Conservation (phyloP, 2,888 invertebrate species). For the Caradrina kadenii region DNA sequence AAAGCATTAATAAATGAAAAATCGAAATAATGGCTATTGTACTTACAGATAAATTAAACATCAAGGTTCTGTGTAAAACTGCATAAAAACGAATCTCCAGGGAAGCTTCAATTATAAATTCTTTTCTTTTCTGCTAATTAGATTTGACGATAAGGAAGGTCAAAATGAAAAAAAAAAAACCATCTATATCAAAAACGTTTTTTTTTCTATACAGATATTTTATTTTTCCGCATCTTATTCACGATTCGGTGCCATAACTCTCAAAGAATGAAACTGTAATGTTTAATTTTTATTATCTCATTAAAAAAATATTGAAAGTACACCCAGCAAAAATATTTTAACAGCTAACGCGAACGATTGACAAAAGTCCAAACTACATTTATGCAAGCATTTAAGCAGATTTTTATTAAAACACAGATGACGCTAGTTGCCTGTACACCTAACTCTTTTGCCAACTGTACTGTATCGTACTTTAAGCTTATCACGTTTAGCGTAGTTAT, state of each 20-base stretch:
- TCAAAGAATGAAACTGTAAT: no score
- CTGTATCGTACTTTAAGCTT: conserved; percentile 27
- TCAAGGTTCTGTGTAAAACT: conserved; percentile 8
- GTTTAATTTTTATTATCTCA: neutral
- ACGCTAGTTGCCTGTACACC: conserved; percentile 3
- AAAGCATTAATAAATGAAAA: no score
- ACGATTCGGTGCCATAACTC: neutral
- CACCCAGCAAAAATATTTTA: neutral
- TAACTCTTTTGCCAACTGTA: conserved; percentile 20
- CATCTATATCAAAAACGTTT: neutral
- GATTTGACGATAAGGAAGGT: conserved; percentile 21
- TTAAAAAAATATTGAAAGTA: neutral
- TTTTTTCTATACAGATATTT: neutral
- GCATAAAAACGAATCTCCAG: conserved; percentile 15
- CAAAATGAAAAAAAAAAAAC: conserved; percentile 13
- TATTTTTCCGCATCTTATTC: neutral
- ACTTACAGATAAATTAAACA: neutral
- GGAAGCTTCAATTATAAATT: conserved; percentile 27
- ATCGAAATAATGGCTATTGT: neutral
- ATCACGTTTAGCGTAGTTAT: conserved; percentile 27
- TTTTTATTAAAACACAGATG: conserved; percentile 4
- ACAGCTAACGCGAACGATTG: neutral
- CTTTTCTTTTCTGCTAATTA: conserved; percentile 19
- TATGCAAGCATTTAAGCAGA: neutral
- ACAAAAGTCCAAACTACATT: neutral